Conservation (phyloP, 2,113 vertebrate genomes). For the Probosciger aterrimus region DNA sequence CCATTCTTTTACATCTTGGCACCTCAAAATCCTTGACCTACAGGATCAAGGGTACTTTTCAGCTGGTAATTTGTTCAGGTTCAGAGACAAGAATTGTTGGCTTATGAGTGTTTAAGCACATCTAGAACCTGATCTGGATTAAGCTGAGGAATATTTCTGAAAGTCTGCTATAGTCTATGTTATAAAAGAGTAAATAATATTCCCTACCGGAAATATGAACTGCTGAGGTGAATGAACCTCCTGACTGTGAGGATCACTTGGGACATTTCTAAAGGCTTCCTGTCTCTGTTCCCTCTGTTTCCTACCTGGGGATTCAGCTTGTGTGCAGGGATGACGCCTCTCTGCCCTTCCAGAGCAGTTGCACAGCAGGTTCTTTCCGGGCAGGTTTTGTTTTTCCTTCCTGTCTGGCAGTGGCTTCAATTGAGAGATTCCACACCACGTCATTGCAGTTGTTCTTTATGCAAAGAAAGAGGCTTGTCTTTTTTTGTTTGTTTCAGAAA, state of each 20-base stretch:
- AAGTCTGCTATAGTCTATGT: not conserved
- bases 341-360: not conserved
- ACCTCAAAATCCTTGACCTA: not conserved
- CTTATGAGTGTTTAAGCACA: not conserved
- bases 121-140: not conserved
- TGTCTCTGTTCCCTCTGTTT: not conserved
- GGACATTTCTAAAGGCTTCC: not conserved
- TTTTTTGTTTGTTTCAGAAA: not conserved
- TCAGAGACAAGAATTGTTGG: not conserved
- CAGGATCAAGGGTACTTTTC: not conserved
- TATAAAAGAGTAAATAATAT: not conserved
- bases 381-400: not conserved
- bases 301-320: not conserved
- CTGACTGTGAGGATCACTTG: not conserved
- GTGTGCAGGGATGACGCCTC: not conserved
- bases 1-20: not conserved
- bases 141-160: not conserved
- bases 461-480: not conserved
- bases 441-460: not conserved
- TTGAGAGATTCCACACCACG: not conserved
- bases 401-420: not conserved
- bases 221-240: not conserved
- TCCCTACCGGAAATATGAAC: not conserved
- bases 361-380: not conserved
- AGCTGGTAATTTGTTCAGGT: not conserved